Conservation (phyloP, 2,113 vertebrate species). For the Thunnus thynnus region DNA sequence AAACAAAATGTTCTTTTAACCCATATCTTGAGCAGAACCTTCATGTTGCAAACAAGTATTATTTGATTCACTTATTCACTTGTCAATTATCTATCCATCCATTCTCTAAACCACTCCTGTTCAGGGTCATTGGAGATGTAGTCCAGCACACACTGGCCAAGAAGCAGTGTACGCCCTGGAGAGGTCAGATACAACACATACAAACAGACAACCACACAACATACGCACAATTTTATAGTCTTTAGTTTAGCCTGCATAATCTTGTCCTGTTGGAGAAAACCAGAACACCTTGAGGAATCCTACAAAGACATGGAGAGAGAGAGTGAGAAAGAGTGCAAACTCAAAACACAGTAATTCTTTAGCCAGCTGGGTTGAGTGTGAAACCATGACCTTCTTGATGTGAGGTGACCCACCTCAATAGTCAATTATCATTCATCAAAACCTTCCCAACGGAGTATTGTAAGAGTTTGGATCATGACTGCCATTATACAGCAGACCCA, state of each 20-base stretch:
- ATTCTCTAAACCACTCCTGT: not conserved
- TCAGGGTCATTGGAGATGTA: not conserved
- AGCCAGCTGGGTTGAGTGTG: not conserved
- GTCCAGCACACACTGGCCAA: not conserved
- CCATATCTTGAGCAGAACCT: not conserved
- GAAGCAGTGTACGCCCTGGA: not conserved
- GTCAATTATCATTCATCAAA: conserved; percentile 54
- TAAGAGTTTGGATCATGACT: conserved; percentile 39
- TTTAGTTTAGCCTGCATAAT: not conserved
- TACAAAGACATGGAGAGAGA: not conserved
- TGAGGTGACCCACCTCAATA: conserved; percentile 9
- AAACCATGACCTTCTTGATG: conserved; percentile 30
- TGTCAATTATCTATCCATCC: conserved; percentile 21
- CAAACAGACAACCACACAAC: not conserved
- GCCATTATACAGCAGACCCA: conserved; percentile 36
- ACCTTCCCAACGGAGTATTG: conserved; percentile 39
- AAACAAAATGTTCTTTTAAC: conserved; percentile 6
- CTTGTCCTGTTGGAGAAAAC: not conserved
- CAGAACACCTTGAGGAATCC: not conserved
- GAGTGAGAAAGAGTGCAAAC: not conserved
- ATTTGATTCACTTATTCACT: conserved; percentile 10
- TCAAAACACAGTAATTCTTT: not conserved
- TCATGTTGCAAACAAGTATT: conserved; percentile 22
- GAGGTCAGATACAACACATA: conserved; percentile 1
- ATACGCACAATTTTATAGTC: not conserved